These are phyloP conservation scores for Sphinx pinastri DNA, from an alignment of 2,888 invertebrate species.

Conservation along the genomic window DNA sequence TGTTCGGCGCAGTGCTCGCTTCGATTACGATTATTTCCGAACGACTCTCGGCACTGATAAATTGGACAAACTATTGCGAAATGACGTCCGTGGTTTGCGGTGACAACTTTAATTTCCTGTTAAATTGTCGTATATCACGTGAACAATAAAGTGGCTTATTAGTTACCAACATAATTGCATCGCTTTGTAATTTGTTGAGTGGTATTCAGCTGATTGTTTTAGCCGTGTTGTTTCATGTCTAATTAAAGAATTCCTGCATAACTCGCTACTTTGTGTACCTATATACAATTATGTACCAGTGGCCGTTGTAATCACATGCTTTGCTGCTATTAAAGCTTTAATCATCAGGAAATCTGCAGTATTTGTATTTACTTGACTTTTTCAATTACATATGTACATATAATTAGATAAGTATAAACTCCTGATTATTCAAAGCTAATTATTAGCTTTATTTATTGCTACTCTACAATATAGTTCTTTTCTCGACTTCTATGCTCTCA, in stretches of 20 bases:
- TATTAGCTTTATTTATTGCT: no score
- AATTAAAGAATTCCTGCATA: constrained; percentile 26
- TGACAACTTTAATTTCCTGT: constrained; percentile 70
- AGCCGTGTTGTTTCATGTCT: constrained; percentile 18
- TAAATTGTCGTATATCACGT: constrained; percentile 63
- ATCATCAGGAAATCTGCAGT: background rate
- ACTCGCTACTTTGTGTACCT: constrained; percentile 29
- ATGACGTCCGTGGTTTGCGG: constrained; percentile 76
- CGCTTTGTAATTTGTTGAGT: constrained; percentile 42
- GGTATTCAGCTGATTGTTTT: constrained; percentile 21
- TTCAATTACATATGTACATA: background rate
- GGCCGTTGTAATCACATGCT: constrained; percentile 14
- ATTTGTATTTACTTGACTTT: background rate
- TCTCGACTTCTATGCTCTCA: no score
- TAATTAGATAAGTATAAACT: background rate
- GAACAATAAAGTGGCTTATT: constrained; percentile 39
- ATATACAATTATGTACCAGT: constrained; percentile 27
- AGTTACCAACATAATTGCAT: constrained; percentile 46
- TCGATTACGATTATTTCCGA: constrained; percentile 83
- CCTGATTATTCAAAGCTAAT: background rate
- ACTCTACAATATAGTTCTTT: no score
- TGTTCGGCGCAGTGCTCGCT: constrained; percentile 79
- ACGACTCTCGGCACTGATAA: constrained; percentile 79
- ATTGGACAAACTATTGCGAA: constrained; percentile 82
- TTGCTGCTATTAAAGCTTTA: constrained; percentile 26